Evolutionary conservation across 2,888 invertebrate genomes (phyloP).

Genomic region (Chymomyza procnemis): DNA sequence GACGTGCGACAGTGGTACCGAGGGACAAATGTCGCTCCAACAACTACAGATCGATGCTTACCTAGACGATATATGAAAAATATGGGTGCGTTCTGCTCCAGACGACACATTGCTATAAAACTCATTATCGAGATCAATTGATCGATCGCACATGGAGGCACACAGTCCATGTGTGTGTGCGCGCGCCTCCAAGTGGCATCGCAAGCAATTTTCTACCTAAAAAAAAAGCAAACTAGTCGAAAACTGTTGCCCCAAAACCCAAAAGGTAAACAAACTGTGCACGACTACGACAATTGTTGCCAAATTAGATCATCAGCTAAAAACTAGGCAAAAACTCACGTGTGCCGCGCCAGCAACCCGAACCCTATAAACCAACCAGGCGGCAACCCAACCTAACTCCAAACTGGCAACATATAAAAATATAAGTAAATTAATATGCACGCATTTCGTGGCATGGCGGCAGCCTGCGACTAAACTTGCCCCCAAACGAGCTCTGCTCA

Average conservation of each 20-base stretch:
- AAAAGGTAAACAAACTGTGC: conserved; percentile 37
- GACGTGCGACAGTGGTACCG: conserved; percentile 18
- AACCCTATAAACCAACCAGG: conserved; percentile 21
- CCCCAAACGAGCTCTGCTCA: conserved; percentile 14
- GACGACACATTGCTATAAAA: conserved; percentile 45
- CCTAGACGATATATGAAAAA: conserved; percentile 43
- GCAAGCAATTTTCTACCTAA: conserved; percentile 6
- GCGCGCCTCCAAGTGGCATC: conserved; percentile 24
- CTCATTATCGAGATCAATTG: conserved; percentile 77
- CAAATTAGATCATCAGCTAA: conserved; percentile 76
- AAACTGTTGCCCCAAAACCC: conserved; percentile 12
- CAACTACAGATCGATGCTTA: conserved; percentile 26
- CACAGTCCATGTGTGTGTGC: conserved; percentile 6
- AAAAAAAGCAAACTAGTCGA: too few species aligned
- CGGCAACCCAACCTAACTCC: conserved; percentile 11
- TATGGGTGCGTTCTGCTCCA: conserved; percentile 69
- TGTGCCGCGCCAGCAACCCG: conserved; percentile 10
- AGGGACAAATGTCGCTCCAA: conserved; percentile 23
- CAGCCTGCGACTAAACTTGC: conserved; percentile 1
- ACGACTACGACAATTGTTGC: conserved; percentile 75
- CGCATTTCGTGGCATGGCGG: conserved; percentile 68
- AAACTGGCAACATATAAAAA: conserved; percentile 34
- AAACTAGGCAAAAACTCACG: conserved; percentile 22
- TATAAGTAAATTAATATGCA: conserved; percentile 74
- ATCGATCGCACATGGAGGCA: conserved; percentile 51